Conservation (phyloP, 1,140 invertebrate genomes). For the Nautilus pompilius region DNA sequence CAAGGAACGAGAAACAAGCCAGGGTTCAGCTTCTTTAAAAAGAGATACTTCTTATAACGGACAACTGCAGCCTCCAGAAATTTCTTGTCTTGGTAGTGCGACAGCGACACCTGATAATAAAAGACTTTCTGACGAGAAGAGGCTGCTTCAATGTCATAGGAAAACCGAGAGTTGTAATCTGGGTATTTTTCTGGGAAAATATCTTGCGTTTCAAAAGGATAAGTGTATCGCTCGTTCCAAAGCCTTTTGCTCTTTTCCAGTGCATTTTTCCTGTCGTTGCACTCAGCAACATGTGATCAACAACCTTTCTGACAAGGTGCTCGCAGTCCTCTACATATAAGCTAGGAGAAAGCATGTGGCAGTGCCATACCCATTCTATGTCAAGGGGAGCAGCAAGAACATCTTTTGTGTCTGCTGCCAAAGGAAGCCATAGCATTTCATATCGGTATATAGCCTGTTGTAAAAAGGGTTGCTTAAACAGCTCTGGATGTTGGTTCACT, state of each 20-base stretch:
- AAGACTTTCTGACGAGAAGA: slow-evolving; percentile 51
- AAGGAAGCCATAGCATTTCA: slow-evolving; percentile 57
- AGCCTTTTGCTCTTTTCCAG: slow-evolving; percentile 24
- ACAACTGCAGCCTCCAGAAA: slow-evolving; percentile 52
- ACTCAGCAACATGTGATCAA: slow-evolving; percentile 53
- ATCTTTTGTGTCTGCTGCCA: slow-evolving; percentile 36
- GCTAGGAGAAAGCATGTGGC: slow-evolving; percentile 54
- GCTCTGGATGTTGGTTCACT: slow-evolving; percentile 15
- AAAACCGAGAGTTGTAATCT: slow-evolving; percentile 20
- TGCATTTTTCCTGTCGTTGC: slow-evolving; percentile 15
- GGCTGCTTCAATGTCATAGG: slow-evolving; percentile 53
- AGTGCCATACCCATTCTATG: slow-evolving; percentile 61
- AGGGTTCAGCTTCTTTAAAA: slow-evolving; percentile 51
- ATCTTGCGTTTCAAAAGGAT: slow-evolving; percentile 33
- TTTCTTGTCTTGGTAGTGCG: slow-evolving; percentile 54
- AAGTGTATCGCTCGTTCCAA: slow-evolving; percentile 37
- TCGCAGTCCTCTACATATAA: slow-evolving; percentile 55
- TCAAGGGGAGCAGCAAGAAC: slow-evolving; percentile 56
- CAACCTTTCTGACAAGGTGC: slow-evolving; percentile 39
- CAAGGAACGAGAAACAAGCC: slow-evolving; percentile 58
- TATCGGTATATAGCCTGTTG: slow-evolving; percentile 53
- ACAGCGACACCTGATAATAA: slow-evolving; percentile 57
- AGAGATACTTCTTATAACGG: slow-evolving; percentile 58
- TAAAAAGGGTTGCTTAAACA: slow-evolving; percentile 26
- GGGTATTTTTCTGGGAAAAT: slow-evolving; percentile 7